Percentiles rank a stretch among this genome's conserved stretches.
phyloP scores from a whole-genome alignment of 2,888 invertebrate species.

The Periphyllus acericola region DNA sequence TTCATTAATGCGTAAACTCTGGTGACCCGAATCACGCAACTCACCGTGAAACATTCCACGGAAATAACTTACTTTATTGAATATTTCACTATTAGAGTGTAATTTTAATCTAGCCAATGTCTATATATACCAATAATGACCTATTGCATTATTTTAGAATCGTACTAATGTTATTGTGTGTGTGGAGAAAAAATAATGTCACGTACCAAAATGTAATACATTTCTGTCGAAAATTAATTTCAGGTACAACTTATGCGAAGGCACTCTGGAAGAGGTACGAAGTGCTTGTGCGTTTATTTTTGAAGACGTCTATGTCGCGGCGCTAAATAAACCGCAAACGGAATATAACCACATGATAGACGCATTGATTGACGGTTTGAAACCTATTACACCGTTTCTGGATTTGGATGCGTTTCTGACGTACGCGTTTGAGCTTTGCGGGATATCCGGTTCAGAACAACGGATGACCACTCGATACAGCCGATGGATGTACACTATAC shows the following conservation, averaged over 20 bases:
- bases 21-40: too few relatives aligned
- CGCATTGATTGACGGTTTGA: not conserved
- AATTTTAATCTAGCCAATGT: too few relatives aligned
- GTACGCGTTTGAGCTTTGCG: not conserved
- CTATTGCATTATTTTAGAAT: too few relatives aligned
- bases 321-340: not conserved
- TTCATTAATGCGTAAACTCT: too few relatives aligned
- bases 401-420: not conserved
- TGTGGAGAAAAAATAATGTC: too few relatives aligned
- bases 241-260: slow-evolving; percentile 4
- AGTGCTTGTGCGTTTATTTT: not conserved
- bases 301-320: not conserved
- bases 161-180: too few relatives aligned
- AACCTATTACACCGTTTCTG: not conserved
- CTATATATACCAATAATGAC: too few relatives aligned
- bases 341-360: slow-evolving; percentile 13
- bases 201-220: not conserved
- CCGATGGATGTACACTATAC: not conserved
- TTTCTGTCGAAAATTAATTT: not conserved
- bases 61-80: too few relatives aligned
- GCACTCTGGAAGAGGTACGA: slow-evolving; percentile 3
- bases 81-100: too few relatives aligned
- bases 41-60: too few relatives aligned
- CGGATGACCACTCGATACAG: not conserved
- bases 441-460: not conserved